phyloP scores from a whole-genome alignment of 2,113 vertebrate species.

The Eulemur macaco region DNA sequence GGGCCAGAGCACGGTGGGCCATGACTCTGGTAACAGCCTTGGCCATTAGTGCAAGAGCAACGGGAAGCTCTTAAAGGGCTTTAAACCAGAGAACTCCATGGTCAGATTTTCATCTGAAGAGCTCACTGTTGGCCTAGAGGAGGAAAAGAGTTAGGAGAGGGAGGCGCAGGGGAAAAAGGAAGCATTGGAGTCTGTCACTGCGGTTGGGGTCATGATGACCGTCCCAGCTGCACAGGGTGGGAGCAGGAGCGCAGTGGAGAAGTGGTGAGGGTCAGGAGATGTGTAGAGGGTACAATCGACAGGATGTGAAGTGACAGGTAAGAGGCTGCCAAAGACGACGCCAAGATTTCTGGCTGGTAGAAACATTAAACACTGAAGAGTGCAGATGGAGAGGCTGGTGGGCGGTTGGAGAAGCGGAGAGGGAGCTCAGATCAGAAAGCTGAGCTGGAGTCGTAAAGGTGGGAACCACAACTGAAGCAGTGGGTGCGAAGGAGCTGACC shows the following conservation, averaged over 20 bases:
- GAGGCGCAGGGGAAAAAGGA: rapidly evolving
- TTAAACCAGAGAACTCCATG: too few species aligned
- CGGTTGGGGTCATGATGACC: not conserved
- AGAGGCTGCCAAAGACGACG: not conserved
- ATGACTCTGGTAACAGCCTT: not conserved
- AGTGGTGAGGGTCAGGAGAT: not conserved
- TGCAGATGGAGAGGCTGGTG: rapidly evolving
- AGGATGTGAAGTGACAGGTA: not conserved
- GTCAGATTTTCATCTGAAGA: not conserved
- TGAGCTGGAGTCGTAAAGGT: not conserved
- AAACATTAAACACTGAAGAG: not conserved
- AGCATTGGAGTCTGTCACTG: not conserved
- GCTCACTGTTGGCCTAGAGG: not conserved
- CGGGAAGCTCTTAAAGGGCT: not conserved
- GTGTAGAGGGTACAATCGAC: rapidly evolving
- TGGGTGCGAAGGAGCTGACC: not conserved
- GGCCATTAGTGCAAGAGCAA: not conserved
- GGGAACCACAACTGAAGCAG: not conserved
- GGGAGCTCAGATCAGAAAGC: not conserved
- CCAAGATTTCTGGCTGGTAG: not conserved
- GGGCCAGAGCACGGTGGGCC: rapidly evolving
- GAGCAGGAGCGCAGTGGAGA: not conserved
- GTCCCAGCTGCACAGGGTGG: too few species aligned
- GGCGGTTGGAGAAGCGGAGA: not conserved
- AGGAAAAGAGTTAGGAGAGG: not conserved